Percentiles rank a stretch among this genome's conserved stretches.
These are phyloP conservation scores for Gasterosteus nipponicus DNA, from an alignment of 2,113 vertebrate species.

Conservation along the genomic window DNA sequence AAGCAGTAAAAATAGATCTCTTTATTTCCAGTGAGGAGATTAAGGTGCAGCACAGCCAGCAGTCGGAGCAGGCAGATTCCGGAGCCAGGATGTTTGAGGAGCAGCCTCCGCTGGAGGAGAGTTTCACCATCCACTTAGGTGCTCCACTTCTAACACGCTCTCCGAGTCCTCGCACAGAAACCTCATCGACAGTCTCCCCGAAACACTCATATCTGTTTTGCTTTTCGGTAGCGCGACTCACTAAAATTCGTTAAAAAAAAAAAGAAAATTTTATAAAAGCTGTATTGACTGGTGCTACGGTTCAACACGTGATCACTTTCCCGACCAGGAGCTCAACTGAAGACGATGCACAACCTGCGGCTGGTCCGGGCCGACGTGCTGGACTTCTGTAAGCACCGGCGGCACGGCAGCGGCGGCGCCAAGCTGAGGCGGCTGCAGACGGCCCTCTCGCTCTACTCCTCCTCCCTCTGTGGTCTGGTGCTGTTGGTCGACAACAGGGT, in stretches of 20 bases:
- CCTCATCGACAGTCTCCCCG: not conserved
- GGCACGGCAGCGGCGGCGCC: constrained; percentile 87
- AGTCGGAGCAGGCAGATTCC: constrained; percentile 85
- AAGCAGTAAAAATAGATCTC: not conserved
- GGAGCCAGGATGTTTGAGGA: constrained; percentile 91
- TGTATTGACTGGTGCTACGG: not conserved
- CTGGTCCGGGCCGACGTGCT: constrained; percentile 91
- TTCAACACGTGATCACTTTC: not conserved
- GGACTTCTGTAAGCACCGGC: constrained; percentile 94
- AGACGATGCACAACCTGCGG: constrained; percentile 98
- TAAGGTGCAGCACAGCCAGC: constrained; percentile 90
- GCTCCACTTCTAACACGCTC: constrained; percentile 21
- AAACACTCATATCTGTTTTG: not conserved
- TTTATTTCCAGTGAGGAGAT: constrained; percentile 90
- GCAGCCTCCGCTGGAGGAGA: constrained; percentile 94
- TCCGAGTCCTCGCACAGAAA: not conserved
- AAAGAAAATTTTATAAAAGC: not conserved
- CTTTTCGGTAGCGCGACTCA: not conserved
- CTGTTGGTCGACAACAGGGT: constrained; percentile 95
- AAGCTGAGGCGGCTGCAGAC: constrained; percentile 94
- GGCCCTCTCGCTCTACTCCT: constrained; percentile 93
- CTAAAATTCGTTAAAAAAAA: not conserved
- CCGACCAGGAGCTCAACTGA: constrained; percentile 91
- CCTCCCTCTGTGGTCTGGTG: constrained; percentile 93
- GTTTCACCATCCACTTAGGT: constrained; percentile 98